Conservation (phyloP, 2,797 vertebrate species). For the Delichon dasypus region DNA sequence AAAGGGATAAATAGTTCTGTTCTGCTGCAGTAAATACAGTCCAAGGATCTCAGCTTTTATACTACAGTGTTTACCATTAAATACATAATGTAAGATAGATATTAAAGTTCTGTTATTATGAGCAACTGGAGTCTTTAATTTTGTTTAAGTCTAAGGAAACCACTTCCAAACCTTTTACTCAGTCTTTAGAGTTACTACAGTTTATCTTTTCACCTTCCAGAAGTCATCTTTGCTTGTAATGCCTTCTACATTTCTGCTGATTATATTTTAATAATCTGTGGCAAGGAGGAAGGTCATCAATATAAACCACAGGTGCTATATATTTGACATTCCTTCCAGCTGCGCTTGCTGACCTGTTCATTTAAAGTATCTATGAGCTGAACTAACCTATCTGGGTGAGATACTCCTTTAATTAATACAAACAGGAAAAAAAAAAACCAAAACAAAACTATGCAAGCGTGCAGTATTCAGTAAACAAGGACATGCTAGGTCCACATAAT, state of each 20-base stretch:
- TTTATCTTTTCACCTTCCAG: conserved; percentile 32
- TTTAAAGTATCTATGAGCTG: conserved; percentile 33
- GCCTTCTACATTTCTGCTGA: conserved; percentile 17
- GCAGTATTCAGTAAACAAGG: neutral
- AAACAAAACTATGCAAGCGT: neutral
- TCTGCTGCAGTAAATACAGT: neutral
- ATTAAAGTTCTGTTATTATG: neutral
- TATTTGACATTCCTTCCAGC: conserved; percentile 52
- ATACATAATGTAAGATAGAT: neutral
- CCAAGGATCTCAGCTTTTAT: neutral
- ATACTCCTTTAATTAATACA: conserved; percentile 57
- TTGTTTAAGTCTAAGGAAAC: neutral
- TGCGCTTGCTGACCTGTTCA: conserved; percentile 22
- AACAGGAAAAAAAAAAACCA: neutral
- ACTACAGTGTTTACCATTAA: neutral
- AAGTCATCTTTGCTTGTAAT: conserved; percentile 42
- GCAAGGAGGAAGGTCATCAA: conserved; percentile 60
- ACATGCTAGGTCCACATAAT: neutral
- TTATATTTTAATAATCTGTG: conserved; percentile 46
- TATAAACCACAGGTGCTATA: conserved; percentile 52
- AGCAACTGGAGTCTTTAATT: neutral
- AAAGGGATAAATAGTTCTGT: neutral
- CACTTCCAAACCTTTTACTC: neutral
- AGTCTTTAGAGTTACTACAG: neutral
- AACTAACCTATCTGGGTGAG: conserved; percentile 4